Evolutionary conservation across 2,888 invertebrate species (phyloP).

Genomic region (Phragmatobia fuliginosa): DNA sequence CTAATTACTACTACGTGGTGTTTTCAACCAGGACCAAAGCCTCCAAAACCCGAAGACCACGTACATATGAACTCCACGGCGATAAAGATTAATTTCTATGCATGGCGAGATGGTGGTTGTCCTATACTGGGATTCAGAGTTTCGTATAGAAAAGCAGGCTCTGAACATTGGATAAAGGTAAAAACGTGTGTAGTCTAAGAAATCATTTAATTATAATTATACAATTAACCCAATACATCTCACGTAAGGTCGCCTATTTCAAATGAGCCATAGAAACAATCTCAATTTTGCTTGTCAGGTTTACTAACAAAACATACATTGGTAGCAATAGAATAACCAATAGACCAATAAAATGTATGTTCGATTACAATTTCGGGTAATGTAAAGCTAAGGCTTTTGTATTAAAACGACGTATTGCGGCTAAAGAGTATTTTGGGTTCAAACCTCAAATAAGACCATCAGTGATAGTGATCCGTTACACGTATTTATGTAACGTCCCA

Average conservation of each 20-base stretch:
- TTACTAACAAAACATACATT: too few relatives aligned
- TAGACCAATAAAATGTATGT: not conserved
- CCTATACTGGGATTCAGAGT: conserved; percentile 91
- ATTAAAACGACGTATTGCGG: too few relatives aligned
- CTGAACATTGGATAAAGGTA: conserved; percentile 83
- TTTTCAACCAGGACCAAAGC: conserved; percentile 87
- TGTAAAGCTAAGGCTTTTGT: not conserved
- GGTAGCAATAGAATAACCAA: too few relatives aligned
- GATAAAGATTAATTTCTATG: conserved; percentile 90
- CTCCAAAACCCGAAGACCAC: conserved; percentile 90
- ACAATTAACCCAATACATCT: not conserved
- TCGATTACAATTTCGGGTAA: not conserved
- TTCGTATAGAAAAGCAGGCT: conserved; percentile 88
- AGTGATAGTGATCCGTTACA: too few relatives aligned
- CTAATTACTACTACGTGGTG: not conserved
- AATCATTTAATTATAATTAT: not conserved
- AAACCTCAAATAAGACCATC: too few relatives aligned
- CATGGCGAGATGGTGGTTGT: conserved; percentile 94
- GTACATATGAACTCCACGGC: conserved; percentile 92
- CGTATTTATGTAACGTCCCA: too few relatives aligned
- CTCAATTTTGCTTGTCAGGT: too few relatives aligned
- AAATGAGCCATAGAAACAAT: too few relatives aligned
- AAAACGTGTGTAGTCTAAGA: not conserved
- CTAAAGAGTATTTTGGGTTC: too few relatives aligned
- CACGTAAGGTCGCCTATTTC: not conserved